Base-by-base conservation (phyloP, 2,888 invertebrate species). In the Colostygia pectinataria region DNA sequence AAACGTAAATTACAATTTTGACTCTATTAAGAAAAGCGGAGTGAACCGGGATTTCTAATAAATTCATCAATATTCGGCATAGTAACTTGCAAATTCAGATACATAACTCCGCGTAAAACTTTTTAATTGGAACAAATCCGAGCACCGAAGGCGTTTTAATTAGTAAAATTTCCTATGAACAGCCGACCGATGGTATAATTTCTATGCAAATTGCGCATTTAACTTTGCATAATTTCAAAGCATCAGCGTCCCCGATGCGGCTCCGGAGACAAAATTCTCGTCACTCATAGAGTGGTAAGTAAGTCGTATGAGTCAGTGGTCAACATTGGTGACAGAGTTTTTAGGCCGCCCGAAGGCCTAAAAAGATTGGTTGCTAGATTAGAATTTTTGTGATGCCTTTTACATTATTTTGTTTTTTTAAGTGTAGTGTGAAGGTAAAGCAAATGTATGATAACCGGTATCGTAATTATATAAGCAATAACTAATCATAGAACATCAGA, bases 41-140 rank as follows among this genome's bases (percentile, higher is more conserved):
- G 6, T 20, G 20, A 20, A 6, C 20, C 6, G 6, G 10, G 45
- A 42, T 32, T 38, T 42, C 39, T 53, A 52, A 56, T 57, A 59
- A 61, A 59, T 55, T 43, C 43, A 57, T 58, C 58, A 59, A 58
- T 57, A 38, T 43, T 24, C 50, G 43, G 53, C 55, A 57, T 53
- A 57, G 57, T 53, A 49, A 52, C 47, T 53, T 42, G 38, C 31
- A 51, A 39, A 50, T 44, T 43, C 58, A 51, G 51, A 57, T 59
- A 50, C 57, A 60, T 44, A 65, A 74, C 65, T 48, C 38, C 41
- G 36, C 33, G 46, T 61, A 25, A 74, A 65, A 90, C 89, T 88
- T 90, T 90, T 88, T 88, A 89, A 90, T 90, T 90, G 89, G 83
- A 80, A 80, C 83, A 75, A 80, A 88, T 88, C 86, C 83, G 70